Percentiles rank a stretch among this genome's conserved stretches.
Evolutionary conservation across 2,797 vertebrate genomes (phyloP).

Genomic region (Amphiprion clarkii): DNA sequence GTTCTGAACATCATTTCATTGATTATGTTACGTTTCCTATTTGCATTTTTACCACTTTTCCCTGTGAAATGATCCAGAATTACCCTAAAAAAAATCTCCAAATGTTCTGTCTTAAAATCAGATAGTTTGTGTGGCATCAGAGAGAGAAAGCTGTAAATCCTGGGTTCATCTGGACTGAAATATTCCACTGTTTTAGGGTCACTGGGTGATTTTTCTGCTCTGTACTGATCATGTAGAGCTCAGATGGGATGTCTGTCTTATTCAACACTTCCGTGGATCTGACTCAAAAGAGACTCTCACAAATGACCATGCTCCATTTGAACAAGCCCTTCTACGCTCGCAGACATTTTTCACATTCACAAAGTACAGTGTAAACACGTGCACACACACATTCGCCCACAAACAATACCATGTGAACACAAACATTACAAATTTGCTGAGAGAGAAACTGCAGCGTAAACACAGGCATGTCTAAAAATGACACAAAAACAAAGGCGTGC

Average conservation of each 20-base stretch:
- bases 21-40: too few species aligned
- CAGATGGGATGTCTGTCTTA: not conserved
- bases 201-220: constrained; percentile 11
- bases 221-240: constrained; percentile 1
- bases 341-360: not conserved
- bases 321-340: not conserved
- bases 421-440: not conserved
- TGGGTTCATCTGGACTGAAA: too few species aligned
- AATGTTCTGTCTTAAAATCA: too few species aligned
- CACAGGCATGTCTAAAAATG: not conserved
- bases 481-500: constrained; percentile 3
- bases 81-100: too few species aligned
- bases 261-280: not conserved
- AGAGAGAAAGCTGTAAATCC: too few species aligned
- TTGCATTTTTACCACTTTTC: too few species aligned
- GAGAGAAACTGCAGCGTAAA: constrained; percentile 12
- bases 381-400: not conserved
- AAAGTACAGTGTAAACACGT: constrained; percentile 2
- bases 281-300: too few species aligned
- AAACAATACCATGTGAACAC: constrained; percentile 12
- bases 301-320: not conserved
- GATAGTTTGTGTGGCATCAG: too few species aligned
- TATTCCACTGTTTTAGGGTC: constrained; percentile 1
- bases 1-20: too few species aligned
- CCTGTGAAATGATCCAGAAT: too few species aligned